These are phyloP conservation scores for Orthosia gothica DNA, from an alignment of 2,888 invertebrate species.

Conservation along the genomic window DNA sequence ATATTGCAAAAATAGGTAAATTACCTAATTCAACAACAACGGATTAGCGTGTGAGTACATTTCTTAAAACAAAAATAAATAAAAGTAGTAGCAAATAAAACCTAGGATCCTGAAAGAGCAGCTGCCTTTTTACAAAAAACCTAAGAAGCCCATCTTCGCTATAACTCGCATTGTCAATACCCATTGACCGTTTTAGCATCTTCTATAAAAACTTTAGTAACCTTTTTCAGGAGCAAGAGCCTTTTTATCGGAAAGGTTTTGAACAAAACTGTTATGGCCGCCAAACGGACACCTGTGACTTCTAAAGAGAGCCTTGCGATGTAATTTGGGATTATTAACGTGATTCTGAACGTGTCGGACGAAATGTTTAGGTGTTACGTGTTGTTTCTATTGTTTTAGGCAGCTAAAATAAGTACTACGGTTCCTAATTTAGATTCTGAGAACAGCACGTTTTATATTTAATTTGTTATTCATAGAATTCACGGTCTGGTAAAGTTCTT, in stretches of 20 bases:
- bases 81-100: not conserved
- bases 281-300: constrained; percentile 66
- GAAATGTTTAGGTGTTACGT: constrained; percentile 20
- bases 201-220: constrained; percentile 54
- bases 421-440: constrained; percentile 20
- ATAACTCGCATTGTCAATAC: constrained; percentile 52
- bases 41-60: too few relatives aligned
- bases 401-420: not conserved
- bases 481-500: not conserved
- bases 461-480: constrained; percentile 42
- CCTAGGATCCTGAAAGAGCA: not conserved
- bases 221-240: constrained; percentile 43
- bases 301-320: constrained; percentile 32
- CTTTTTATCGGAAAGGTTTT: constrained; percentile 64
- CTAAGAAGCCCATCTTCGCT: not conserved
- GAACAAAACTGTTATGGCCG: constrained; percentile 64
- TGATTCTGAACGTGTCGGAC: constrained; percentile 19
- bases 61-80: too few relatives aligned
- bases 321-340: constrained; percentile 51
- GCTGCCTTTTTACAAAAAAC: not conserved
- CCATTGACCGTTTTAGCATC: constrained; percentile 45
- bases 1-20: too few relatives aligned
- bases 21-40: too few relatives aligned
- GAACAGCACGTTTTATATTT: not conserved
- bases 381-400: constrained; percentile 13